Base-by-base conservation (phyloP, 2,888 invertebrate species). In the Stenchaetothrips biformis region DNA sequence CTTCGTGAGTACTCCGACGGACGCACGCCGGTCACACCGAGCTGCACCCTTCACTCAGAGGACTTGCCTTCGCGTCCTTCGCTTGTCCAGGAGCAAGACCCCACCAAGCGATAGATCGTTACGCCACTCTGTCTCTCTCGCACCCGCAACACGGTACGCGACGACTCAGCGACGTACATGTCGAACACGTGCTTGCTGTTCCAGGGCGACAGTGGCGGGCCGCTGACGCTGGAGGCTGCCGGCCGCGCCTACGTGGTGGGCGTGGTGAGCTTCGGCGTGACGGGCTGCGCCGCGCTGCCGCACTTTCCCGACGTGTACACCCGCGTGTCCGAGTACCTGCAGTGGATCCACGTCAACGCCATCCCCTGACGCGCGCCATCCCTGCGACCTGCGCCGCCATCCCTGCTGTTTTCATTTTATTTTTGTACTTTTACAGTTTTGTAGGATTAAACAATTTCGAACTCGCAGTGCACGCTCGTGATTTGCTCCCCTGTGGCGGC, bases 291-390 rank as follows among this genome's bases (percentile, higher is more conserved):
- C 8, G 84, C 86, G n/a, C 83, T 85, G 59, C 85, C 85, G 6
- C 84, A 84, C 18, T 86, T 86, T 83, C 87, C 87, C 7, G 87
- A 87, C 81, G 85, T 87, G 4, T 87, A 87, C 82, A 87, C 87
- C 2, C 81, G 86, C 79, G 85, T 86, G 7, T 83, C 85, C 21
- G 84, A 86, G 80, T 87, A 85, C 81, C 77, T 85, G 16, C 85
- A 85, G 81, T 87, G 87, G 87, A 84, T 86, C 53, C 84, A 84
- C 67, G 84, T 85, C 47, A 85, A 83, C 82, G 83, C 84, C 53
- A 80, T 83, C 77, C 25, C 67, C 67, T 74, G 53, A 53, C 67
- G 7, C 2, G 67, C 21, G 21, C 67, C 21, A 6, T 21, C 21
- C 21, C 67, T 1, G 62, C 62, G 62, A n/a, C 16, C 62, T 7